Conservation (phyloP, 2,888 invertebrate species). For the Orgyia antiqua region DNA sequence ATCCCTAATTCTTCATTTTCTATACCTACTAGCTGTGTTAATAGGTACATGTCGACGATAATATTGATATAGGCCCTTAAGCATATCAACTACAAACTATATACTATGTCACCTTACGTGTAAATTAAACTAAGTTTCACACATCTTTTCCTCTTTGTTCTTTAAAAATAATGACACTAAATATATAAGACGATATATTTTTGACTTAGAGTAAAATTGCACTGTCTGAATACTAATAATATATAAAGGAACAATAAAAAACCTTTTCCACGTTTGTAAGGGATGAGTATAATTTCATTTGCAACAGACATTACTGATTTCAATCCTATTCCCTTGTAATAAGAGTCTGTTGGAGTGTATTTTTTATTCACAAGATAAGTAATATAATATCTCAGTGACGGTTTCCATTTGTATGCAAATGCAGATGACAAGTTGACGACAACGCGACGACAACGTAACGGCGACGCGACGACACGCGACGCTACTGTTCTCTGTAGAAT, state of each 20-base stretch:
- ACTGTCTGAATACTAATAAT: constrained; percentile 24
- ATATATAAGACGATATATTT: no score
- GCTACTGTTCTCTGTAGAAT: no score
- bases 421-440: constrained; percentile 29
- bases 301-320: constrained; percentile 14
- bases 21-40: no score
- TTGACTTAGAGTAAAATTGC: constrained; percentile 21
- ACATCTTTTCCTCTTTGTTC: no score
- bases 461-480: constrained; percentile 16
- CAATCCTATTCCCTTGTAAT: constrained; percentile 16
- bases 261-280: constrained; percentile 13
- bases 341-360: constrained; percentile 14
- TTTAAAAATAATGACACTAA: no score
- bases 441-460: no score
- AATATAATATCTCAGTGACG: constrained; percentile 56
- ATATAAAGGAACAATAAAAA: constrained; percentile 31
- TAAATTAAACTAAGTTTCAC: no score
- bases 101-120: no score
- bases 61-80: no score
- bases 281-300: constrained; percentile 18
- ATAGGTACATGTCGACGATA: no score
- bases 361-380: constrained; percentile 37
- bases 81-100: no score
- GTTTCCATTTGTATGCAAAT: constrained; percentile 71
- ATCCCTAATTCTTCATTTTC: no score